Base-by-base conservation (phyloP, 2,797 vertebrate species). In the Benthosema pterotum region DNA sequence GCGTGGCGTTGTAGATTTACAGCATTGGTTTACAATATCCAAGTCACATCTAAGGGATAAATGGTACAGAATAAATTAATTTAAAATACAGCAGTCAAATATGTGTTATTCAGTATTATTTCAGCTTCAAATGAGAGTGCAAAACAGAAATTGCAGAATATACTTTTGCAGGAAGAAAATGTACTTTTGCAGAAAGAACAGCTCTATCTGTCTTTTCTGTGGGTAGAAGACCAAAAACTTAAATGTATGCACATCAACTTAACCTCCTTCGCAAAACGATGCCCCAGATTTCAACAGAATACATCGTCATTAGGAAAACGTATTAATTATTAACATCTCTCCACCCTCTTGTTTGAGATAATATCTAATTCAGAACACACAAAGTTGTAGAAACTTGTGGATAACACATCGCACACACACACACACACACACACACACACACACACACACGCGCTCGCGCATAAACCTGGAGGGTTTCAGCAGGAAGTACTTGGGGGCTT, bases 251-350 rank as follows among this genome's bases (percentile, higher is more conserved):
- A 71, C 67, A 78, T 72, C 43, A 63, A 0, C 17, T 47, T 42
- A 71, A 65, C 42, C 66, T 62, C 56, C 52, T 59, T 32, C 61
- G 69, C 61, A 71, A 69, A n/a, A 57, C 59, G 6, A 67, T 69
- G 68, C 22, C 65, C 77, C 48, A 81, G 58, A 84, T 84, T 66
- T 74, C 55, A 71, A 42, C 2, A 5, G 13, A 73, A 67, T 57
- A 65, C 67, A 82, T 79, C 63, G 77, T 74, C 43, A 75, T 74
- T 75, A 75, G 57, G 22, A 57, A 52, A 60, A 64, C 60, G 18
- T 57, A 74, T 80, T 74, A 75, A 86, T 81, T 64, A 79, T 77
- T 72, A 53, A 80, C 32, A 47, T 38, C n/a, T 22, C 11, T 1
- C 12, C 60, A 52, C 52, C 50, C 51, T 42, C 16, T 55, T 18